Evolutionary conservation across 1,140 invertebrate species (phyloP).

Genomic region (Chlorops oryzae): DNA sequence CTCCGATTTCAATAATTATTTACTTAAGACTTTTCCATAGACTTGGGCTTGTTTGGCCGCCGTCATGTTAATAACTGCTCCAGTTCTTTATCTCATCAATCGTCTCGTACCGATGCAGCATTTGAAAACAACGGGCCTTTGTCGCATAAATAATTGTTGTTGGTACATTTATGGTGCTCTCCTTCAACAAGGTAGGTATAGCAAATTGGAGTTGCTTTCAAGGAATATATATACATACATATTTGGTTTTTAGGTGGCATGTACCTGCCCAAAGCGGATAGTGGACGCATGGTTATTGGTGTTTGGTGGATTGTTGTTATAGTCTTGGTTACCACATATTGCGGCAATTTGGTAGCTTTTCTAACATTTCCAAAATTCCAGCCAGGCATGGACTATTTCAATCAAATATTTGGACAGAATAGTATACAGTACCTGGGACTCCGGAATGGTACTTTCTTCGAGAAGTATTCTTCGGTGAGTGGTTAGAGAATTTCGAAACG

Average conservation of each 20-base stretch:
- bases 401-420: slow-evolving; percentile 61
- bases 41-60: slow-evolving; percentile 74
- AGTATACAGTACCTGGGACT: slow-evolving; percentile 68
- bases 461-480: slow-evolving; percentile 57
- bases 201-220: background rate
- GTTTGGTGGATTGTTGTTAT: slow-evolving; percentile 92
- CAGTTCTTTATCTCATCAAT: slow-evolving; percentile 72
- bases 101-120: slow-evolving; percentile 64
- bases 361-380: slow-evolving; percentile 86
- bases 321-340: slow-evolving; percentile 86
- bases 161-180: slow-evolving; percentile 89
- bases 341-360: slow-evolving; percentile 87
- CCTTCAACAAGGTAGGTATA: slow-evolving; percentile 73
- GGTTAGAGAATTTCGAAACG: too few species aligned
- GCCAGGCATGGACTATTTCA: slow-evolving; percentile 64
- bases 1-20: background rate
- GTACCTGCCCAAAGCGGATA: slow-evolving; percentile 74
- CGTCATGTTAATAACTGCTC: slow-evolving; percentile 68
- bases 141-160: slow-evolving; percentile 68
- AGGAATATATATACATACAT: background rate
- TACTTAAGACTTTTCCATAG: slow-evolving; percentile 50
- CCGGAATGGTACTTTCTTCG: slow-evolving; percentile 65
- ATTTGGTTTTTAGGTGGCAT: slow-evolving; percentile 63
- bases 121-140: slow-evolving; percentile 57
- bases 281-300: slow-evolving; percentile 79